phyloP scores from a whole-genome alignment of 2,888 invertebrate genomes.

The Mellilla xanthometata region DNA sequence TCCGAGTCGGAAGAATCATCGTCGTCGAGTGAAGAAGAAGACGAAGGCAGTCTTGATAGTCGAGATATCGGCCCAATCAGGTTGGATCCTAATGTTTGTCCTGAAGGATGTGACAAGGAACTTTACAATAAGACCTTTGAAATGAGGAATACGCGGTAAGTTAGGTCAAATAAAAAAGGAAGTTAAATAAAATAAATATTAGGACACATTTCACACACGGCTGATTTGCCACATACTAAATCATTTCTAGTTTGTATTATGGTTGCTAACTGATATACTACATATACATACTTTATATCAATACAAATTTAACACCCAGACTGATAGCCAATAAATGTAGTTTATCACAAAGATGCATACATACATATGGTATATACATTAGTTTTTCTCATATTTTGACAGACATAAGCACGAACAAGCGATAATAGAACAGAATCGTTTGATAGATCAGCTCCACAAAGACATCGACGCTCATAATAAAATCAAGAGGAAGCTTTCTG shows the following conservation, averaged over 20 bases:
- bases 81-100: constrained; percentile 88
- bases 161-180: too few species aligned
- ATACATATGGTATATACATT: too few species aligned
- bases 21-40: constrained; percentile 80
- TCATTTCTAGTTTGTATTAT: too few species aligned
- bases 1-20: constrained; percentile 75
- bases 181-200: too few species aligned
- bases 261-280: too few species aligned
- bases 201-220: too few species aligned
- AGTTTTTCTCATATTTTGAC: too few species aligned
- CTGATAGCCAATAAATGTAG: too few species aligned
- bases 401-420: constrained; percentile 81
- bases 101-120: constrained; percentile 86
- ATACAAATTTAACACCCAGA: too few species aligned
- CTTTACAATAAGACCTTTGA: constrained; percentile 87
- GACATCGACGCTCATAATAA: constrained; percentile 84
- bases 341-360: too few species aligned
- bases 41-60: constrained; percentile 85
- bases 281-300: too few species aligned
- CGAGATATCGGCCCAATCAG: constrained; percentile 85
- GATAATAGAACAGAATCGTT: constrained; percentile 80
- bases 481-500: constrained; percentile 79
- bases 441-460: constrained; percentile 81
- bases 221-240: too few species aligned
- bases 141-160: constrained; percentile 82